phyloP scores from a whole-genome alignment of 2,888 invertebrate species.

The Cataglyphis cursor region DNA sequence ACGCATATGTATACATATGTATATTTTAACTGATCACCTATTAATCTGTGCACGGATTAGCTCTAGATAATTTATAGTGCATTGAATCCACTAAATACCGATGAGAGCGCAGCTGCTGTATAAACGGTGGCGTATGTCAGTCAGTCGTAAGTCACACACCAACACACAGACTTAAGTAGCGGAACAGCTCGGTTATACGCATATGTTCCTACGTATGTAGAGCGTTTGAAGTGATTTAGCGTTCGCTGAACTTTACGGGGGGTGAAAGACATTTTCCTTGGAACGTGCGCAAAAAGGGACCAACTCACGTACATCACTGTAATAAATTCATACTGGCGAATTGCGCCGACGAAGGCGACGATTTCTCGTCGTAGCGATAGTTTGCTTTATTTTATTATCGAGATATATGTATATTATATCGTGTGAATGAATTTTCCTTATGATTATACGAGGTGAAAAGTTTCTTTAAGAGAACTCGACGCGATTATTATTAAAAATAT shows the following conservation, averaged over 20 bases:
- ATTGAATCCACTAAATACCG: constrained; percentile 74
- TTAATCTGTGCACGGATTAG: constrained; percentile 64
- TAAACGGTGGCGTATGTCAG: constrained; percentile 59
- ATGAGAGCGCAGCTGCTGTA: constrained; percentile 66
- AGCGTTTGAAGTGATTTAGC: constrained; percentile 48
- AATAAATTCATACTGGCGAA: constrained; percentile 41
- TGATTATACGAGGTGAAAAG: background rate
- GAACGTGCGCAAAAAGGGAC: constrained; percentile 28
- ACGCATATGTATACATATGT: background rate
- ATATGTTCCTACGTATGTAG: constrained; percentile 36
- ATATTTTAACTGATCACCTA: constrained; percentile 26
- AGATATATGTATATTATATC: background rate
- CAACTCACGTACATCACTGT: constrained; percentile 23
- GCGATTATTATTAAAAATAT: background rate
- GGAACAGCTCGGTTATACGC: constrained; percentile 19
- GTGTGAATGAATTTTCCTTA: background rate
- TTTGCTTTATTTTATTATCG: constrained; percentile 14
- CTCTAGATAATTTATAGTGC: constrained; percentile 65
- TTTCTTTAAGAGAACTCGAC: background rate
- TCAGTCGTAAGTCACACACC: constrained; percentile 69
- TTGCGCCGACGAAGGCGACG: background rate
- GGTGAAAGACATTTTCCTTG: constrained; percentile 39
- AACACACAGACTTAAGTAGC: constrained; percentile 64
- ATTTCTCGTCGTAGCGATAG: constrained; percentile 23
- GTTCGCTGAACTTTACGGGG: constrained; percentile 25